A percentile compares a stretch with the other conserved stretches of the same genome.
Evolutionary conservation across 2,888 invertebrate species (phyloP).

Genomic region (Bembecia ichneumoniformis): DNA sequence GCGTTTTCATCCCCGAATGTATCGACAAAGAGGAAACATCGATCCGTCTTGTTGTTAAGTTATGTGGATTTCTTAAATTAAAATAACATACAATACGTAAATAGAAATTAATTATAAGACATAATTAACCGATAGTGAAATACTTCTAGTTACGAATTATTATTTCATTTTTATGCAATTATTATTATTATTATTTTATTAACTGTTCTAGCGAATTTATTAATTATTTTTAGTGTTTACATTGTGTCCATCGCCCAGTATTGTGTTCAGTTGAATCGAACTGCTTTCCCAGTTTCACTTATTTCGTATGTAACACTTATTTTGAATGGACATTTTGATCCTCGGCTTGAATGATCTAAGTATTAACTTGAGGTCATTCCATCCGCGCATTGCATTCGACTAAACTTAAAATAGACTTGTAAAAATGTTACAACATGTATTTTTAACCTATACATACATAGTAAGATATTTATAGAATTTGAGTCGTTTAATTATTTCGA

Average conservation of each 20-base stretch:
- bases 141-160: constrained; percentile 57
- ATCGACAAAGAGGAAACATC: constrained; percentile 29
- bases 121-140: constrained; percentile 57
- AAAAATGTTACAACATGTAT: constrained; percentile 72
- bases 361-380: constrained; percentile 13
- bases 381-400: background rate
- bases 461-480: constrained; percentile 73
- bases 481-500: constrained; percentile 73
- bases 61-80: constrained; percentile 53
- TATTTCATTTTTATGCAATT: constrained; percentile 57
- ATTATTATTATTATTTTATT: constrained; percentile 24
- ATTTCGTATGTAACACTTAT: constrained; percentile 27
- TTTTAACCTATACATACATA: constrained; percentile 73
- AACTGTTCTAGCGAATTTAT: constrained; percentile 59
- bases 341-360: constrained; percentile 36
- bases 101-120: constrained; percentile 58
- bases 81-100: constrained; percentile 65
- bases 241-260: constrained; percentile 38
- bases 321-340: constrained; percentile 31
- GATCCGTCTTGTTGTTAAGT: constrained; percentile 60
- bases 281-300: constrained; percentile 37
- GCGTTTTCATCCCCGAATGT: too few relatives aligned
- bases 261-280: constrained; percentile 37
- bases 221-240: constrained; percentile 39
- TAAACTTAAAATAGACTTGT: constrained; percentile 66